Percentiles rank a stretch among this genome's conserved stretches.
phyloP scores from a whole-genome alignment of 2,888 invertebrate genomes.

The Seladonia tumulorum region DNA sequence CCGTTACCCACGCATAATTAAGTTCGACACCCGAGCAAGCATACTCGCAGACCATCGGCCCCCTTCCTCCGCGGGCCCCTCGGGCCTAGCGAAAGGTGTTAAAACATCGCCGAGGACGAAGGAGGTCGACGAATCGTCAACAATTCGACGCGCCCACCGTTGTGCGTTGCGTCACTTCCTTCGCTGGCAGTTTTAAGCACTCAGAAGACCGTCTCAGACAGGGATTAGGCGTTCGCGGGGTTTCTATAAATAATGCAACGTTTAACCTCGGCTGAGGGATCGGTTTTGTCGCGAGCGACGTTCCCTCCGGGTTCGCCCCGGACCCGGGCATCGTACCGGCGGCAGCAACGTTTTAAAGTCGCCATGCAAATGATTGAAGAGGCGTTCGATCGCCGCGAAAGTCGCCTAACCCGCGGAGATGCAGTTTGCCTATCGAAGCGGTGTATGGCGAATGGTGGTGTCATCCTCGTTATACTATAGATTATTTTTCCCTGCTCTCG shows the following conservation, averaged over 20 bases:
- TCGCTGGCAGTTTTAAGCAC: slow-evolving; percentile 58
- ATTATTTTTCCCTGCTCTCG: neutral
- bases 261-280: slow-evolving; percentile 58
- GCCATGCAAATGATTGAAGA: slow-evolving; percentile 52
- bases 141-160: slow-evolving; percentile 42
- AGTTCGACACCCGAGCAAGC: neutral
- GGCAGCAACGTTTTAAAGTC: slow-evolving; percentile 62
- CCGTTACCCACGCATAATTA: slow-evolving; percentile 9
- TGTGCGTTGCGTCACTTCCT: neutral
- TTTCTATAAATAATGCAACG: slow-evolving; percentile 80
- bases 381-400: slow-evolving; percentile 15
- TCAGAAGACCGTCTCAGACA: slow-evolving; percentile 77
- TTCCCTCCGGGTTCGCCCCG: neutral
- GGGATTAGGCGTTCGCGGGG: slow-evolving; percentile 78
- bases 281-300: slow-evolving; percentile 43
- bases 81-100: slow-evolving; percentile 59
- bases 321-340: slow-evolving; percentile 22
- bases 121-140: slow-evolving; percentile 63
- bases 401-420: slow-evolving; percentile 18
- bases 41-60: neutral
- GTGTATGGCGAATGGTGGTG: neutral
- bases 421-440: neutral
- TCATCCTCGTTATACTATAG: neutral
- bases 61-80: neutral
- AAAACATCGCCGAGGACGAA: slow-evolving; percentile 56